phyloP scores from a whole-genome alignment of 2,113 vertebrate genomes.

The Lampris incognitus region DNA sequence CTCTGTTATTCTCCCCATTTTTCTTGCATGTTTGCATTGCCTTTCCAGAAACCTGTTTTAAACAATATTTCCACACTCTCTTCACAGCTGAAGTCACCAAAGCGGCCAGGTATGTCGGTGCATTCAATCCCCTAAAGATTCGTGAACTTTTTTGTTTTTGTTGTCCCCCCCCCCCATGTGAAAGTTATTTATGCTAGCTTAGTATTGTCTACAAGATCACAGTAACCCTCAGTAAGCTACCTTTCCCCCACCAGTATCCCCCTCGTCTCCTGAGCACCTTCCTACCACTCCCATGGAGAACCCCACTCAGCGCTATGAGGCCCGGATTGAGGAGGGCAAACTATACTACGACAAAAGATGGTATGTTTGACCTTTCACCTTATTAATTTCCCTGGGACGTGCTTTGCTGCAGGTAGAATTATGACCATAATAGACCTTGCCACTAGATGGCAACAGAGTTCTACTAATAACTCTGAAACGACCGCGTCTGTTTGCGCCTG shows the following conservation, averaged over 20 bases:
- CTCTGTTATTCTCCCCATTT: neutral
- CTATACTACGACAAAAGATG: slow-evolving; percentile 99
- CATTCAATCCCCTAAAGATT: too few species aligned
- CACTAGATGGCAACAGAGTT: slow-evolving; percentile 74
- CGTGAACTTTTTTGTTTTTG: too few species aligned
- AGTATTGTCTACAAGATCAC: too few species aligned
- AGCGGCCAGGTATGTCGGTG: slow-evolving; percentile 91
- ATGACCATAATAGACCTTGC: slow-evolving; percentile 4
- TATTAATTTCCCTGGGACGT: neutral
- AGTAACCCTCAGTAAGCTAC: neutral
- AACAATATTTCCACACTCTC: slow-evolving; percentile 34
- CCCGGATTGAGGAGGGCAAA: slow-evolving; percentile 97
- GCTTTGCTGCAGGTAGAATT: neutral
- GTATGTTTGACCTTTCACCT: slow-evolving; percentile 69
- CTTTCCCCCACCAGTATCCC: slow-evolving; percentile 84
- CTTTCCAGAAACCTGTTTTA: neutral
- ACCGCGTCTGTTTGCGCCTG: neutral
- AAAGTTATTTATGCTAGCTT: too few species aligned
- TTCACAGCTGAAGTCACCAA: slow-evolving; percentile 95
- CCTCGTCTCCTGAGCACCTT: slow-evolving; percentile 93
- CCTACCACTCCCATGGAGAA: slow-evolving; percentile 90
- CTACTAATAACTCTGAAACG: neutral
- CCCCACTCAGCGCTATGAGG: slow-evolving; percentile 93
- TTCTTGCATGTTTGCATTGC: too few species aligned
- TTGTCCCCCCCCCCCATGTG: too few species aligned